Conservation (phyloP, 2,113 vertebrate species). For the Centrocercus urophasianus region DNA sequence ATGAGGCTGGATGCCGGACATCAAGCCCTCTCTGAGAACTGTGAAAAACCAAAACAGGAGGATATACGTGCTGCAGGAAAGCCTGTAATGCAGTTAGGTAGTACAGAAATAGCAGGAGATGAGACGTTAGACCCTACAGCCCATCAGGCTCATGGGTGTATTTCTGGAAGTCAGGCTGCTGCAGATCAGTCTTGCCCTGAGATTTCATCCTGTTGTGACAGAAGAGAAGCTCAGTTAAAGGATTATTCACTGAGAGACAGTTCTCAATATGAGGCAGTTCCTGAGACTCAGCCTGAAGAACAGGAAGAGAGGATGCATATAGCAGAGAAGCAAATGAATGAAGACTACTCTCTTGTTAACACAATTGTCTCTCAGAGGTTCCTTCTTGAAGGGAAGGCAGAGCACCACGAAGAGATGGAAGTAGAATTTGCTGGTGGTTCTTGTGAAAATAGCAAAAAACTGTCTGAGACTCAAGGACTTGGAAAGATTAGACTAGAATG, state of each 20-base stretch:
- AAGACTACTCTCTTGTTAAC: slow-evolving; percentile 34
- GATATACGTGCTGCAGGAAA: not conserved
- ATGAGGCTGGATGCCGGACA: not conserved
- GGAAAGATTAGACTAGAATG: slow-evolving; percentile 44
- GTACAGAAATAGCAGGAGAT: slow-evolving; percentile 23
- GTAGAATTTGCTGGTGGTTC: slow-evolving; percentile 49
- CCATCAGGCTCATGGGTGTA: not conserved
- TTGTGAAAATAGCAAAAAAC: slow-evolving; percentile 57
- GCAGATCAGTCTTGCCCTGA: slow-evolving; percentile 56
- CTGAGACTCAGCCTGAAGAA: slow-evolving; percentile 76
- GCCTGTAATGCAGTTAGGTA: not conserved
- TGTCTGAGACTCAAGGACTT: slow-evolving; percentile 40
- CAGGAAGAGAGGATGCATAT: not conserved
- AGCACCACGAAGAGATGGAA: slow-evolving; percentile 53
- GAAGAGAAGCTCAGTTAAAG: slow-evolving; percentile 58
- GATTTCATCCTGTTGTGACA: slow-evolving; percentile 27
- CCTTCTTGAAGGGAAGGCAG: slow-evolving; percentile 41
- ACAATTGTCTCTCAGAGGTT: slow-evolving; percentile 33
- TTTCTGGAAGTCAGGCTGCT: slow-evolving; percentile 67
- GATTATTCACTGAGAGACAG: slow-evolving; percentile 50
- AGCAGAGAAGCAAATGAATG: slow-evolving; percentile 39
- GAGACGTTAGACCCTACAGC: not conserved
- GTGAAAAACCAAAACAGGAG: slow-evolving; percentile 4
- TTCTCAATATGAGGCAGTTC: slow-evolving; percentile 69
- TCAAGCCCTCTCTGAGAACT: slow-evolving; percentile 5